Base-by-base conservation (phyloP, 2,113 vertebrate genomes). In the Uria lomvia region DNA sequence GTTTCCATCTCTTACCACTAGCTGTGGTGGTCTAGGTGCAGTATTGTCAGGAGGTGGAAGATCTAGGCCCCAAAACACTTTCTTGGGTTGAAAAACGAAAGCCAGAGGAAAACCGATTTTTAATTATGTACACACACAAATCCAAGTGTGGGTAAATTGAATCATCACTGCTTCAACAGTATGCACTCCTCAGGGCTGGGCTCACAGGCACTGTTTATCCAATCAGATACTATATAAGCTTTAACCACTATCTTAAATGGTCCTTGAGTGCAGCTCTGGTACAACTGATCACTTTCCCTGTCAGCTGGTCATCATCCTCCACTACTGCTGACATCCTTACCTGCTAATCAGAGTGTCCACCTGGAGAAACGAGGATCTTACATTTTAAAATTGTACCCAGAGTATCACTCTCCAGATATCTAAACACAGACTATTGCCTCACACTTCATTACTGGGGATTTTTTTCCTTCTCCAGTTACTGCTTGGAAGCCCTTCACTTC, bases 321-420 rank as follows among this genome's bases (percentile, higher is more conserved):
- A 42, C 56, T 38, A 11, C 26, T 76, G 49, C 53, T 87, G 77
- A 42, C 38, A 73, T 66, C 73, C 76, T 92, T 92, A 96, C 77
- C 80, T 85, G 70, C 52, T 47, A 49, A 68, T 38, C 45, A 89
- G 75, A 67, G 43, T 1, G 56, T 47, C 83, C 73, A 62, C 50
- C 36, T 75, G 53, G 40, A 86, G 79, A 43, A 90, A 86, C 0
- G 9, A 87, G 60, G 56, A 79, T 16, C 18, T 50, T 17, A 27
- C 1, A 3, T 58, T 81, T 67, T 78, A n/a, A 60, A 87, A 34
- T 1, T 20, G 11, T 45, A 11, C 66, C 55, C 52, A 91, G 58
- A 89, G 23, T 22, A 89, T 91, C 96, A 94, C 92, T 97, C 92
- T 96, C 92, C 92, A 97, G 91, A 94, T 82, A 53, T 50, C 45